phyloP scores from a whole-genome alignment of 2,888 invertebrate species.

The Phytoseiulus persimilis region DNA sequence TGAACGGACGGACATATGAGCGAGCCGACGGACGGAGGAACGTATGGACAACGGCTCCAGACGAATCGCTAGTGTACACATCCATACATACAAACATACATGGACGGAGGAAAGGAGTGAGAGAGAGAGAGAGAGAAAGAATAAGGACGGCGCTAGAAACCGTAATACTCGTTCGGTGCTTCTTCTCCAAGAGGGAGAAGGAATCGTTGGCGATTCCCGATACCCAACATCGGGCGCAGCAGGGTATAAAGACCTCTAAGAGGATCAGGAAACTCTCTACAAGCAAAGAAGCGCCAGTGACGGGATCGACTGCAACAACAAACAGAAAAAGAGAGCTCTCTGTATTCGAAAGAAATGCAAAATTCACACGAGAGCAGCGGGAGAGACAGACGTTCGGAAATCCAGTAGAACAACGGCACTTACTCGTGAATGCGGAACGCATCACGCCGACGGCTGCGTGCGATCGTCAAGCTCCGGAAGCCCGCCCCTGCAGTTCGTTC shows the following conservation, averaged over 20 bases:
- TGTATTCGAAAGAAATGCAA: slow-evolving; percentile 24
- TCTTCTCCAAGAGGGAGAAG: neutral
- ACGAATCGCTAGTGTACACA: neutral
- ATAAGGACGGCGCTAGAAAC: neutral
- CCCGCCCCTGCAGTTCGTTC: too few relatives aligned
- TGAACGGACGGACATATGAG: neutral
- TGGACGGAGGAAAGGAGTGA: neutral
- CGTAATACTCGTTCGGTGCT: neutral
- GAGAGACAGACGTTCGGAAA: neutral
- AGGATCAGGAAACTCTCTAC: neutral
- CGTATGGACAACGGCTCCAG: neutral
- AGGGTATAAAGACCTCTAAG: neutral
- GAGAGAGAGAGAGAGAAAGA: neutral
- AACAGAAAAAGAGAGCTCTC: neutral
- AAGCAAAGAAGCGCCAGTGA: neutral
- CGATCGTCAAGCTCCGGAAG: too few relatives aligned
- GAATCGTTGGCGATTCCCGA: neutral
- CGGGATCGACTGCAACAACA: neutral
- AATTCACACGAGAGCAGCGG: slow-evolving; percentile 18
- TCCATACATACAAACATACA: neutral
- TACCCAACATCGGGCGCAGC: neutral
- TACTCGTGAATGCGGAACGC: neutral
- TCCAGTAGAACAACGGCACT: neutral
- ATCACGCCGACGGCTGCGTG: neutral
- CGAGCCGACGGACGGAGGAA: neutral